phyloP scores from a whole-genome alignment of 2,888 invertebrate genomes.

The Melinopterus prodromus region DNA sequence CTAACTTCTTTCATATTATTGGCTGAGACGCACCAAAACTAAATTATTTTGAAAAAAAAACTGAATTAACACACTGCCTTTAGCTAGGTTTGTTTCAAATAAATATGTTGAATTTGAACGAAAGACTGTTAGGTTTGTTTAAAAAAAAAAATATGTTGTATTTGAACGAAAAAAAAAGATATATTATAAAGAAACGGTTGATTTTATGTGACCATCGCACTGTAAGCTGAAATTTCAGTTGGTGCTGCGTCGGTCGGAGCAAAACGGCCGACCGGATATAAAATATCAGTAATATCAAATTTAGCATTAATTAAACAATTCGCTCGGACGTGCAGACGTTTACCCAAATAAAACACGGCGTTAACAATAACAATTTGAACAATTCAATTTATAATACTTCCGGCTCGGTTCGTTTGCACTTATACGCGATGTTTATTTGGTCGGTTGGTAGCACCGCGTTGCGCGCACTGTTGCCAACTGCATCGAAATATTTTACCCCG shows the following conservation, averaged over 20 bases:
- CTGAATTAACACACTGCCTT: no score
- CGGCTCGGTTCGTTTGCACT: background rate
- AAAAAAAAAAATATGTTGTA: no score
- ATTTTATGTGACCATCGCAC: background rate
- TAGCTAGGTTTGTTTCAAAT: no score
- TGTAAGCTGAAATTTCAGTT: background rate
- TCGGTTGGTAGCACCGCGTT: background rate
- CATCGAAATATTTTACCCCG: background rate
- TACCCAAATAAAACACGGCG: background rate
- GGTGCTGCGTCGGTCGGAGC: background rate
- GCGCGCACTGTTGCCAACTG: background rate
- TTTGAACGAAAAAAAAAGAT: no score
- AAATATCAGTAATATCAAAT: background rate
- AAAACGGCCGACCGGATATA: background rate
- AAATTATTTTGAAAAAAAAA: no score
- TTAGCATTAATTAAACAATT: slow-evolving; percentile 4
- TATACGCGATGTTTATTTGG: background rate
- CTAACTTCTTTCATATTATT: no score
- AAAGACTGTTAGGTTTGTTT: no score
- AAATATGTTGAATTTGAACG: no score
- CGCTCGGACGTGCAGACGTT: slow-evolving; percentile 4
- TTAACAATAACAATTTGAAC: background rate
- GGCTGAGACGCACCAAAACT: no score
- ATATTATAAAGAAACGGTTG: no score
- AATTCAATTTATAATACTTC: background rate